A percentile compares a stretch with the other conserved stretches of the same genome.
phyloP scores from a whole-genome alignment of 2,113 vertebrate species.

The Atractosteus spatula region DNA sequence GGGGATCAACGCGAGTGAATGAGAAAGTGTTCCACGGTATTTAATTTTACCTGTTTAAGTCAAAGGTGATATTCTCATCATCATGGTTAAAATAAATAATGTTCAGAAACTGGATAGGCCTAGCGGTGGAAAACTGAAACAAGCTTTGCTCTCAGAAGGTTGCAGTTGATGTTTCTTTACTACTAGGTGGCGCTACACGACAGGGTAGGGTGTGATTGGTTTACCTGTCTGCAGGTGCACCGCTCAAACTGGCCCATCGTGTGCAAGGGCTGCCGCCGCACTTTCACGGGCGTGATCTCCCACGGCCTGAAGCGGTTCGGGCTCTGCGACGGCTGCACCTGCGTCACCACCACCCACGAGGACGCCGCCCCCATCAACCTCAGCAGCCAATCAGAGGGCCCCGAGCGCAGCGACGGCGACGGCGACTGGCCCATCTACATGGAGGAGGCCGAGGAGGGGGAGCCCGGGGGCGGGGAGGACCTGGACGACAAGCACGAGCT shows the following conservation, averaged over 20 bases:
- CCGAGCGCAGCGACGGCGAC: conserved; percentile 72
- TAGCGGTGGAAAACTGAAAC: background rate
- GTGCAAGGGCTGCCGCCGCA: conserved; percentile 89
- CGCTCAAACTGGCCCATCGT: conserved; percentile 88
- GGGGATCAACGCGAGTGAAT: background rate
- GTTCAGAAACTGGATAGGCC: background rate
- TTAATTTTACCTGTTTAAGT: background rate
- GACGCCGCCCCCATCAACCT: conserved; percentile 73
- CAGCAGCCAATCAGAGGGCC: conserved; percentile 66
- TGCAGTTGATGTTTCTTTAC: background rate
- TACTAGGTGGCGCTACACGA: too few relatives aligned
- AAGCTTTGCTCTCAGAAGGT: background rate
- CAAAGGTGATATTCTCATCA: too few relatives aligned
- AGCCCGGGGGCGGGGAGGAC: conserved; percentile 57
- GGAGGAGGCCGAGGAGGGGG: conserved; percentile 87
- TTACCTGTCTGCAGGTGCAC: conserved; percentile 74
- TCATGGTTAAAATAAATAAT: too few relatives aligned
- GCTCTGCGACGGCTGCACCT: conserved; percentile 92
- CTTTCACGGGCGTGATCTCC: conserved; percentile 81
- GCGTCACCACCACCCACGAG: conserved; percentile 79
- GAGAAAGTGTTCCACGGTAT: background rate
- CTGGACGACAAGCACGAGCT: conserved; percentile 69
- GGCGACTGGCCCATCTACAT: conserved; percentile 89
- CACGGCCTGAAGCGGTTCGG: conserved; percentile 83
- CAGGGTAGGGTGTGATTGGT: too few relatives aligned